A percentile compares a stretch with the other conserved stretches of the same genome.
phyloP scores from a whole-genome alignment of 2,888 invertebrate species.

The Troides aeacus region DNA sequence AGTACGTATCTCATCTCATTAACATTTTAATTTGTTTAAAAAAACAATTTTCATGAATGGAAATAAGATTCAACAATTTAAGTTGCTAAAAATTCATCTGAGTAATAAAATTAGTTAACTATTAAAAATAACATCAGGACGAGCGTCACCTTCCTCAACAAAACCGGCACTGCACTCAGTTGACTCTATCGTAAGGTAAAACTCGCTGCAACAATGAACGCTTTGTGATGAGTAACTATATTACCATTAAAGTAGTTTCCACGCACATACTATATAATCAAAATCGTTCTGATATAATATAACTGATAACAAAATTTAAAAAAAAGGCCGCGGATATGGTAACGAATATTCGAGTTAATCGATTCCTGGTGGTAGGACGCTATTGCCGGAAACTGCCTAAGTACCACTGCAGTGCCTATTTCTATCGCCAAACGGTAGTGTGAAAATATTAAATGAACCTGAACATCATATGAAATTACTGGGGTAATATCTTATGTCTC shows the following conservation, averaged over 20 bases:
- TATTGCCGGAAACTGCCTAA: no score
- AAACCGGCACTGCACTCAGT: background rate
- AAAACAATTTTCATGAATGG: background rate
- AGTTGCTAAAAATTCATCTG: background rate
- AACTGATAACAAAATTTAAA: background rate
- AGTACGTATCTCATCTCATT: background rate
- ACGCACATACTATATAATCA: background rate
- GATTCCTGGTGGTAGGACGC: no score
- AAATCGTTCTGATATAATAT: background rate
- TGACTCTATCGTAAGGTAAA: background rate
- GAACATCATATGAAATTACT: no score
- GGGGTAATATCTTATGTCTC: no score
- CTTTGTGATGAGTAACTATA: background rate
- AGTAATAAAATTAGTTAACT: background rate
- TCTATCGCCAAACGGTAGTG: no score
- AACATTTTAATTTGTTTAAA: background rate
- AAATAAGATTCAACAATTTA: background rate
- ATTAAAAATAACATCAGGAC: background rate
- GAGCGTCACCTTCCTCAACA: background rate
- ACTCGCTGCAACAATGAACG: constrained; percentile 3
- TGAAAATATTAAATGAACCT: no score
- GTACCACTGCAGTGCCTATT: no score
- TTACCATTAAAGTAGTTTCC: background rate
- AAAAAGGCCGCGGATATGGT: background rate
- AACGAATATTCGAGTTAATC: background rate